Base-by-base conservation (phyloP, 1,140 invertebrate species). In the Berghia stephanieae region DNA sequence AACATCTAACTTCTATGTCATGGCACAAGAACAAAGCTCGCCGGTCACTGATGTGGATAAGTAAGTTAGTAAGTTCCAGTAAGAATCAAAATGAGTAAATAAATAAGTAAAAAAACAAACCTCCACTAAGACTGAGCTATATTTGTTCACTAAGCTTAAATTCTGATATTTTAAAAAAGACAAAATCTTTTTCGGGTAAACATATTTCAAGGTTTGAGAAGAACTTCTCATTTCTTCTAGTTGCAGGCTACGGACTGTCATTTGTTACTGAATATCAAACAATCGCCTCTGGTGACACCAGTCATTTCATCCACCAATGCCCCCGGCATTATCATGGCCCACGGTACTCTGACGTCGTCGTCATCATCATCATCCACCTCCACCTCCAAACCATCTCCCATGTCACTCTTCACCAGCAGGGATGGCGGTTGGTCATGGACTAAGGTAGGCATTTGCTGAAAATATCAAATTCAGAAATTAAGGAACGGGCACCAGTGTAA, bases 401-500 rank as follows among this genome's bases (percentile, higher is more conserved):
- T 94, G 5, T 93, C 93, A 3, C 92, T 96, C 0, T 96, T 93
- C 86, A 89, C 96, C 5, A 96, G 94, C 79, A 90, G 93, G 55
- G 94, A 98, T 89, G 96, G 94, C 18, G 96, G 95, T 24, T 86
- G 94, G 0, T 95, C 93, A 0, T 98, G 96, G 96, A 92, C 92
- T 78, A 91, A 94, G 83, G 93, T 95, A 83, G 83, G 80, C 81
- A 68, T n/a, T n/a, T n/a, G n/a, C n/a, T n/a, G n/a, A n/a, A n/a
- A n/a, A n/a, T n/a, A n/a, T n/a, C n/a, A n/a, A n/a, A n/a, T n/a
- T n/a, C n/a, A n/a, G n/a, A n/a, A n/a, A n/a, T n/a, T n/a, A n/a
- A n/a, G n/a, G n/a, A n/a, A n/a, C n/a, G n/a, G n/a, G n/a, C n/a
- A n/a, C n/a, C n/a, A n/a, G n/a, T n/a, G n/a, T n/a, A n/a, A n/a